These are phyloP conservation scores for Anticlea derivata DNA, from an alignment of 2,888 invertebrate species.

Conservation along the genomic window DNA sequence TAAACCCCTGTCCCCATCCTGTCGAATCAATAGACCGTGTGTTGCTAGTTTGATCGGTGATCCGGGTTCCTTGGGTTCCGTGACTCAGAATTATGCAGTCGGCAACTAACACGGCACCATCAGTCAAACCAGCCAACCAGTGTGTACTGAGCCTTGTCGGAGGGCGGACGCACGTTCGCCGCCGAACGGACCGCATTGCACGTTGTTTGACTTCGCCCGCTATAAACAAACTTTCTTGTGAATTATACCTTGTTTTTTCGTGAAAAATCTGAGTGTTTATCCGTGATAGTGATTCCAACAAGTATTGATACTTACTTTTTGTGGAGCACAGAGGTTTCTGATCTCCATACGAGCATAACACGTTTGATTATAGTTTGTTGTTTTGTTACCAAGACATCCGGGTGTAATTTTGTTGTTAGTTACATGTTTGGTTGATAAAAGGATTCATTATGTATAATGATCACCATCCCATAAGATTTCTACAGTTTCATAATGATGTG, in stretches of 20 bases:
- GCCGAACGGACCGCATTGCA: conserved; percentile 43
- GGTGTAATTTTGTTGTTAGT: conserved; percentile 58
- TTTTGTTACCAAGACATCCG: conserved; percentile 78
- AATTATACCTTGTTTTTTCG: conserved; percentile 59
- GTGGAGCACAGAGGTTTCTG: conserved; percentile 53
- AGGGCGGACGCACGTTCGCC: conserved; percentile 62
- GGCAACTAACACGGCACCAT: conserved; percentile 57
- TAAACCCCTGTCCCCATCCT: conserved; percentile 53
- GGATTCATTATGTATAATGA: conserved; percentile 36
- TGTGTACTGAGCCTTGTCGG: conserved; percentile 59
- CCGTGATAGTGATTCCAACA: conserved; percentile 54
- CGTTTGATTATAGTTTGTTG: conserved; percentile 76
- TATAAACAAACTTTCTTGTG: conserved; percentile 65
- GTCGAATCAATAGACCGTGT: conserved; percentile 64
- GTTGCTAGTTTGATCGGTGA: conserved; percentile 64
- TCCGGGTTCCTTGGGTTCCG: conserved; percentile 71
- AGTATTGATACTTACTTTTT: conserved; percentile 56
- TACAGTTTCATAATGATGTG: conserved; percentile 8
- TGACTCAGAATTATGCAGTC: conserved; percentile 67
- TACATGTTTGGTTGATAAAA: conserved; percentile 46
- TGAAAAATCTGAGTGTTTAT: conserved; percentile 52
- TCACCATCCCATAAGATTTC: conserved; percentile 26
- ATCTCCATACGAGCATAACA: conserved; percentile 70
- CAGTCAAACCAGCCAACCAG: conserved; percentile 53
- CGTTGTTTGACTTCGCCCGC: conserved; percentile 49